These are phyloP conservation scores for Parnassius apollo DNA, from an alignment of 2,888 invertebrate species.

Conservation along the genomic window DNA sequence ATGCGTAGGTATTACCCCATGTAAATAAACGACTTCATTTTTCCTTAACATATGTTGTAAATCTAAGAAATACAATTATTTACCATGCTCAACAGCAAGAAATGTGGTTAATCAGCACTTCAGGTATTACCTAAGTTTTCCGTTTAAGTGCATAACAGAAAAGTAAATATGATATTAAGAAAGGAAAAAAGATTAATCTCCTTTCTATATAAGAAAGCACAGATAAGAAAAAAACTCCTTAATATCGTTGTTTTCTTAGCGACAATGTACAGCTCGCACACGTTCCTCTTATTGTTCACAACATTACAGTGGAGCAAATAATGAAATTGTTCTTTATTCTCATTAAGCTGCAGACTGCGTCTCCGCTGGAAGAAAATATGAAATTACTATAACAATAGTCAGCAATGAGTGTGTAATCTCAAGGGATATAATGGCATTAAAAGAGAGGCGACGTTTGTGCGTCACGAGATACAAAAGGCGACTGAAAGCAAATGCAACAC, in stretches of 20 bases:
- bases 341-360: slow-evolving; percentile 28
- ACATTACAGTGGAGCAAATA: slow-evolving; percentile 21
- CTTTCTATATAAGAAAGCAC: neutral
- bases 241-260: slow-evolving; percentile 16
- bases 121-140: too few species aligned
- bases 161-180: neutral
- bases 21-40: too few species aligned
- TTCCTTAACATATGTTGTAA: too few species aligned
- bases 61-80: too few species aligned
- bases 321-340: slow-evolving; percentile 29
- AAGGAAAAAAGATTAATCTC: neutral
- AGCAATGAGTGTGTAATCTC: slow-evolving; percentile 28
- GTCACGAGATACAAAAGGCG: slow-evolving; percentile 13
- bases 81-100: too few species aligned
- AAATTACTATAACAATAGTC: slow-evolving; percentile 28
- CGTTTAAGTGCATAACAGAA: too few species aligned
- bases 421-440: slow-evolving; percentile 24
- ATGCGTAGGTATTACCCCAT: too few species aligned
- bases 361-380: slow-evolving; percentile 25
- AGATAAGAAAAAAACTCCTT: slow-evolving; percentile 10
- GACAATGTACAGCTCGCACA: slow-evolving; percentile 15
- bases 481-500: slow-evolving; percentile 19
- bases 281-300: slow-evolving; percentile 17
- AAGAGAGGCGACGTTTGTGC: slow-evolving; percentile 20
- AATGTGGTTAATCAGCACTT: too few species aligned